These are phyloP conservation scores for Caenorhabditis macrosperma DNA, from an alignment of 2,888 invertebrate genomes.

Conservation along the genomic window DNA sequence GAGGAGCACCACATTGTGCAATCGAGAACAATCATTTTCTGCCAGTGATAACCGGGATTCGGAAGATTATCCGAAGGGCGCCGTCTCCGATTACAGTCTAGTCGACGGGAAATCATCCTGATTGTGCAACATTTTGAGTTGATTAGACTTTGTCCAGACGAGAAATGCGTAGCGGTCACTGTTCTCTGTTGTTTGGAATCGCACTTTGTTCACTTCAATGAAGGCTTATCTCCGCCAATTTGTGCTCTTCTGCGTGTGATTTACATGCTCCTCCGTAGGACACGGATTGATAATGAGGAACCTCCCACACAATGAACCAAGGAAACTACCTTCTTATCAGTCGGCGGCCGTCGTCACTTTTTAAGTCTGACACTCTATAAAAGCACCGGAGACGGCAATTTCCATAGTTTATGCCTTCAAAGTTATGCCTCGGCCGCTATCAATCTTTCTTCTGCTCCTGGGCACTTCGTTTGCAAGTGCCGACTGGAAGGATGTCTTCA, in stretches of 20 bases:
- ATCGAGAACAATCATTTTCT: background rate
- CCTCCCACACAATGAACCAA: background rate
- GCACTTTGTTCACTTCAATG: background rate
- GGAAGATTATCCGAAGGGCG: no score
- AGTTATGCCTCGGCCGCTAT: slow-evolving; percentile 9
- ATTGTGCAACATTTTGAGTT: no score
- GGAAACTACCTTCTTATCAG: slow-evolving; percentile 12
- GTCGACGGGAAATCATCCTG: background rate
- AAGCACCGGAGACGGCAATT: background rate
- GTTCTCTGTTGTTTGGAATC: background rate
- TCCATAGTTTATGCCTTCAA: background rate
- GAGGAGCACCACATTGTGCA: background rate
- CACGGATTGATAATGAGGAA: background rate
- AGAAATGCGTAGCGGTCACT: background rate
- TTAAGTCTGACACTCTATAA: slow-evolving; percentile 13
- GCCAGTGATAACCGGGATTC: background rate
- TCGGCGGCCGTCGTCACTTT: slow-evolving; percentile 4
- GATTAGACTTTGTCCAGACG: no score
- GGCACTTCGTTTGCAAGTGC: background rate
- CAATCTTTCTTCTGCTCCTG: background rate
- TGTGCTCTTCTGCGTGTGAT: background rate
- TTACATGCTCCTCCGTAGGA: background rate
- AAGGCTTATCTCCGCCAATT: background rate
- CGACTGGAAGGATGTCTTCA: slow-evolving; percentile 22
- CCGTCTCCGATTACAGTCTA: background rate